Percentiles rank a stretch among this genome's conserved stretches.
These are phyloP conservation scores for Pygoscelis antarcticus DNA, from an alignment of 2,113 vertebrate species.

Conservation along the genomic window DNA sequence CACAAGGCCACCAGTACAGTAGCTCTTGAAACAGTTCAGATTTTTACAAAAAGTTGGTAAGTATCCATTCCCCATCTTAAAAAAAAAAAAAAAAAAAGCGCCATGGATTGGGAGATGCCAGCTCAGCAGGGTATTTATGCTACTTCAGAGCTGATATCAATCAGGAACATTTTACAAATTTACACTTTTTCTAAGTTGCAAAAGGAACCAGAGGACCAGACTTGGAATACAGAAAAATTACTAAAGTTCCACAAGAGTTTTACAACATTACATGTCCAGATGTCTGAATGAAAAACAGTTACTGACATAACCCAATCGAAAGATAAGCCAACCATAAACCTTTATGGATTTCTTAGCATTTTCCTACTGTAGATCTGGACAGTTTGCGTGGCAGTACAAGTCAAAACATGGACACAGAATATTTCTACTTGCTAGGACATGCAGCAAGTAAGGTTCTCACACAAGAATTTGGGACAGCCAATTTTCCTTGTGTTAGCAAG, in stretches of 20 bases:
- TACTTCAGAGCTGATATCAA: not conserved
- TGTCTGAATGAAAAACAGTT: not conserved
- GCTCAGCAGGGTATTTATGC: not conserved
- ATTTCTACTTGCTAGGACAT: not conserved
- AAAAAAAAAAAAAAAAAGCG: no score
- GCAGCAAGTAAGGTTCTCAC: not conserved
- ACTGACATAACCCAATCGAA: not conserved
- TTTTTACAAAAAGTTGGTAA: not conserved
- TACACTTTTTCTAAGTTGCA: not conserved
- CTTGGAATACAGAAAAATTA: not conserved
- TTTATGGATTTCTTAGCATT: not conserved
- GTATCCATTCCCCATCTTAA: not conserved
- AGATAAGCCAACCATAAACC: not conserved
- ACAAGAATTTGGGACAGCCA: not conserved
- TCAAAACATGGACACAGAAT: accelerated
- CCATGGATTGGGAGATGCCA: not conserved
- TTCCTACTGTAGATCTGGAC: not conserved
- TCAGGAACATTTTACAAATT: not conserved
- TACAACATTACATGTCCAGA: not conserved
- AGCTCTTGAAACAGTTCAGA: not conserved
- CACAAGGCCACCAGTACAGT: not conserved
- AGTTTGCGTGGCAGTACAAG: not conserved
- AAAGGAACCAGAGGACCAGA: not conserved
- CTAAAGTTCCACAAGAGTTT: not conserved
- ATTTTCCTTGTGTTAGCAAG: not conserved